Conservation (phyloP, 2,113 vertebrate species). For the Anarhynchus alexandrinus region DNA sequence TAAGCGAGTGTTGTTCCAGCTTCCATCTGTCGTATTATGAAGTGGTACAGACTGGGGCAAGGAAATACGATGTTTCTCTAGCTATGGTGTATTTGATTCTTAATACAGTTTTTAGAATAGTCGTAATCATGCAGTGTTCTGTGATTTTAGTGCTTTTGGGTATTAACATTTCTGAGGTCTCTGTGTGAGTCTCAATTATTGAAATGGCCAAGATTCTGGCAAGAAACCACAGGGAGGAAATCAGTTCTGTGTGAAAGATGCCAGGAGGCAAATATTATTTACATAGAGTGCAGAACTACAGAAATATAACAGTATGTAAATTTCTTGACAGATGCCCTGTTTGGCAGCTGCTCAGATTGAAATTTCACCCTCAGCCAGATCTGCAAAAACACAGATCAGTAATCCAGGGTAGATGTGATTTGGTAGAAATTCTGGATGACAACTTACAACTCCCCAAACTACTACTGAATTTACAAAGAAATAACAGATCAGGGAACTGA, state of each 20-base stretch:
- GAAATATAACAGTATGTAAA: constrained; percentile 65
- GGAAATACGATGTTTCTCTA: neutral
- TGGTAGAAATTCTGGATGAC: constrained; percentile 46
- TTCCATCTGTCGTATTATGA: neutral
- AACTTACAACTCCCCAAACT: neutral
- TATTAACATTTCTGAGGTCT: constrained; percentile 61
- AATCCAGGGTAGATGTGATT: constrained; percentile 32
- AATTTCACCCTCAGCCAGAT: constrained; percentile 49
- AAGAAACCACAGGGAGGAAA: constrained; percentile 66
- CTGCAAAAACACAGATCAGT: constrained; percentile 43
- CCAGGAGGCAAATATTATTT: constrained; percentile 68
- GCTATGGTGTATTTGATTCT: neutral
- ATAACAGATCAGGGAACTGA: neutral
- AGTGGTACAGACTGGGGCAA: neutral
- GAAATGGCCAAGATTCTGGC: constrained; percentile 61
- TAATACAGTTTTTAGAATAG: neutral
- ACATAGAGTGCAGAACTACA: constrained; percentile 48
- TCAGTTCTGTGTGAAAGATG: constrained; percentile 47
- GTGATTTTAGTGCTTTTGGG: constrained; percentile 39
- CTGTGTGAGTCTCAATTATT: constrained; percentile 52
- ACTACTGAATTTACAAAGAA: neutral
- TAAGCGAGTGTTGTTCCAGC: neutral
- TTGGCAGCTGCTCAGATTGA: constrained; percentile 56
- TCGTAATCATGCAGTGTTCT: neutral
- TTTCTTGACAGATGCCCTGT: constrained; percentile 65